A percentile compares a stretch with the other conserved stretches of the same genome.
Conservation (phyloP, 2,888 invertebrate genomes). For the Drosophila pegasa region DNA sequence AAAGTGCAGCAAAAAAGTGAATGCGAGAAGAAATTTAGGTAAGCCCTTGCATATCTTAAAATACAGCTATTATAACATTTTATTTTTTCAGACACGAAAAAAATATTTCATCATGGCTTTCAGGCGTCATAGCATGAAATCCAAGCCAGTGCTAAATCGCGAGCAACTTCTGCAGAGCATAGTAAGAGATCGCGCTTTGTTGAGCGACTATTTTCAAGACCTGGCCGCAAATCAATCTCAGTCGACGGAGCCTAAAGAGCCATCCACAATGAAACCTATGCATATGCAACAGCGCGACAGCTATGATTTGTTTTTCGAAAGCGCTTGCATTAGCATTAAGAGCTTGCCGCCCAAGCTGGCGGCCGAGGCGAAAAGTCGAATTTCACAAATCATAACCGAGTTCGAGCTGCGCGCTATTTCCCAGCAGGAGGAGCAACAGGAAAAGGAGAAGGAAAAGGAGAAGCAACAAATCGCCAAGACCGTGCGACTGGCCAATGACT, state of each 20-base stretch:
- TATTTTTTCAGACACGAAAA: background rate
- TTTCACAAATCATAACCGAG: constrained; percentile 78
- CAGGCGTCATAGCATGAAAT: constrained; percentile 28
- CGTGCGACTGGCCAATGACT: constrained; percentile 16
- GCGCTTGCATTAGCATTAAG: constrained; percentile 79
- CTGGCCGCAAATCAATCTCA: constrained; percentile 17
- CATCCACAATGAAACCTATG: background rate
- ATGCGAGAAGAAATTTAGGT: background rate
- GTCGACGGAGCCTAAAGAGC: background rate
- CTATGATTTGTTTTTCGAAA: constrained; percentile 81
- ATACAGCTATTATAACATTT: no score
- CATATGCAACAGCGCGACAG: constrained; percentile 55
- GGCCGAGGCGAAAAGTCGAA: constrained; percentile 77
- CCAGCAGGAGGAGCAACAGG: constrained; percentile 62
- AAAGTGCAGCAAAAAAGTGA: background rate
- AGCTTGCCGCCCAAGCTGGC: constrained; percentile 77
- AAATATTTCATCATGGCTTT: constrained; percentile 20
- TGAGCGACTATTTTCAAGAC: constrained; percentile 57
- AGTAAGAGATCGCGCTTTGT: constrained; percentile 52
- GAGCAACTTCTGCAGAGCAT: constrained; percentile 62
- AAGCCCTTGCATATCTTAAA: background rate
- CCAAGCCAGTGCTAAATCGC: constrained; percentile 40
- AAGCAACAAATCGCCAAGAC: constrained; percentile 15
- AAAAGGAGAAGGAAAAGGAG: constrained; percentile 14
- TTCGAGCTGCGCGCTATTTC: constrained; percentile 81